These are phyloP conservation scores for Neotoma lepida DNA, from an alignment of 2,113 vertebrate genomes.

Conservation along the genomic window DNA sequence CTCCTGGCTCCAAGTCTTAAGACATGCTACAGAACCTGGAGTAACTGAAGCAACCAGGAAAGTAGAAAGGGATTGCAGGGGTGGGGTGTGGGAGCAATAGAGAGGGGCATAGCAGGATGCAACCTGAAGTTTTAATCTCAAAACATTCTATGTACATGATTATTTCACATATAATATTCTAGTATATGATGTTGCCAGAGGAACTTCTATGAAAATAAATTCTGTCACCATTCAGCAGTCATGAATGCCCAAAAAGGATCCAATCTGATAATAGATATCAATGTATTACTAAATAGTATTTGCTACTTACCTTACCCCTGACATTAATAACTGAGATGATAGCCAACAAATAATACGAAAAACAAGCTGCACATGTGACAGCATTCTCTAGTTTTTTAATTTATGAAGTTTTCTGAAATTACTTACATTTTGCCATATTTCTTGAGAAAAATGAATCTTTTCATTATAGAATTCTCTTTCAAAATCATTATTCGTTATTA, in stretches of 20 bases:
- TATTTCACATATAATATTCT: constrained; percentile 40
- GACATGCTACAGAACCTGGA: neutral
- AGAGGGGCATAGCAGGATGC: neutral
- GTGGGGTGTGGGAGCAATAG: neutral
- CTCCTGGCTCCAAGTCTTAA: neutral
- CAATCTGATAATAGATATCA: neutral
- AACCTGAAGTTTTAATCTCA: neutral
- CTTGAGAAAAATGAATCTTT: neutral
- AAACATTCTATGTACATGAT: neutral
- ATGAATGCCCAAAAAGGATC: neutral
- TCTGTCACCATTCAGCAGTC: neutral
- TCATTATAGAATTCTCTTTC: neutral
- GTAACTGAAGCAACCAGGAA: neutral
- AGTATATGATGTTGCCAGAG: neutral
- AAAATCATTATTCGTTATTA: neutral
- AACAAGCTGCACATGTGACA: neutral
- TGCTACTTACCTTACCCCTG: neutral
- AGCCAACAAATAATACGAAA: neutral
- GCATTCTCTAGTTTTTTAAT: neutral
- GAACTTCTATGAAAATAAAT: constrained; percentile 34
- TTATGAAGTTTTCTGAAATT: neutral
- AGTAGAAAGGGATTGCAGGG: neutral
- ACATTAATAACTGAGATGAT: neutral
- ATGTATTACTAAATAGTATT: constrained; percentile 8
- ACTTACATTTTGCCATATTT: neutral